Evolutionary conservation across 2,888 invertebrate genomes (phyloP), one percentile per base, ranked within the genome.

Genomic region (Blomia tropicalis): DNA sequence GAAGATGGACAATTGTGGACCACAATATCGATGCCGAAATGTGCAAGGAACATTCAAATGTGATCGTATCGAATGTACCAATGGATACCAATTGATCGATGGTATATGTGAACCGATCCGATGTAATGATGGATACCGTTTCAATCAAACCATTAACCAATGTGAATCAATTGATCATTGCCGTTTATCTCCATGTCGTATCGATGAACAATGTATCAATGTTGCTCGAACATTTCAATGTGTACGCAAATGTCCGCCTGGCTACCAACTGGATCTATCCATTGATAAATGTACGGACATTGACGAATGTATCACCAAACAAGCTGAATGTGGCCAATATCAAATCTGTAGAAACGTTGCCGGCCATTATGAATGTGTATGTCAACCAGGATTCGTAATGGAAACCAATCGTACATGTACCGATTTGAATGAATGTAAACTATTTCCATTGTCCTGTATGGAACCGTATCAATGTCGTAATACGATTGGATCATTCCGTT

Each of bases 141-240:
- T 47, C 31, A 58, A 62, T 41, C 5, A 51, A 1, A 58, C 89
- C 69, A 86, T 23, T n/a, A 30, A 19, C 22, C 22, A 71, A 66
- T 74, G 74, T 62, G 68, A 70, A 64, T 73, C 72, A 71, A 62
- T 27, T 54, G 47, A 61, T 19, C 51, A 36, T 31, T 67, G 66
- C 36, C 65, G 85, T 58, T 78, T 82, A 2, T 79, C 81, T 22
- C 79, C 81, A 67, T 90, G 90, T 69, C 73, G 80, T 2, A 75
- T 81, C 1, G 81, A 81, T 0, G 87, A 89, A 72, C 78, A 89
- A n/a, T 90, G 89, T 70, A 19, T 62, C 73, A 90, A 90, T 71
- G 87, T 87, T 0, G 80, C 87, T 11, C 90, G 92, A 0, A 87
- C 89, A 0, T 92, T 81, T 72, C 79, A 83, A 23, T 93, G 93